phyloP scores from a whole-genome alignment of 2,797 vertebrate species.

The Acipenser transmontanus region DNA sequence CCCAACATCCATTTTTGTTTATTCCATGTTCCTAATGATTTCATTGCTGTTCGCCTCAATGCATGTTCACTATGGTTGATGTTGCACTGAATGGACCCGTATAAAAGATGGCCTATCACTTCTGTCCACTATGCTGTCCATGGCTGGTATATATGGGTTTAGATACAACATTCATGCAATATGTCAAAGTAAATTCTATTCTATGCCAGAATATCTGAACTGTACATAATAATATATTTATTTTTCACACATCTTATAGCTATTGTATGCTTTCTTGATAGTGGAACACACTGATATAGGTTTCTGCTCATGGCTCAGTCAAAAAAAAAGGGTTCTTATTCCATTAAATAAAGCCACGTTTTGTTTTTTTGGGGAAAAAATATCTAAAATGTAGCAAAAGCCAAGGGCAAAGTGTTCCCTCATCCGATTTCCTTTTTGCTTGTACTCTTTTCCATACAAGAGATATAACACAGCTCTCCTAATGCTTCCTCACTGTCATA shows the following conservation, averaged over 20 bases:
- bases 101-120: too few relatives aligned
- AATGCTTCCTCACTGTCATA: conserved; percentile 78
- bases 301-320: not conserved
- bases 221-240: too few relatives aligned
- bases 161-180: too few relatives aligned
- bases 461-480: conserved; percentile 68
- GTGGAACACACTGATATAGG: too few relatives aligned
- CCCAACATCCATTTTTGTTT: conserved; percentile 39
- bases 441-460: conserved; percentile 51
- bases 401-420: conserved; percentile 4
- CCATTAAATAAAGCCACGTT: not conserved
- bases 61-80: conserved; percentile 28
- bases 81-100: conserved; percentile 5
- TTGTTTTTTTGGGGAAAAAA: not conserved
- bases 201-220: too few relatives aligned
- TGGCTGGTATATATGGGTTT: too few relatives aligned
- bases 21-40: conserved; percentile 64
- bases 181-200: too few relatives aligned
- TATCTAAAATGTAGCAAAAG: not conserved
- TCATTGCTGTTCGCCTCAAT: conserved; percentile 58
- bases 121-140: too few relatives aligned
- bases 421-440: conserved; percentile 27
- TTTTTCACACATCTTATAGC: too few relatives aligned
- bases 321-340: not conserved
- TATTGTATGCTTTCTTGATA: too few relatives aligned